Evolutionary conservation across 2,888 invertebrate genomes (phyloP), one percentile per base, ranked within the genome.

Genomic region (Catocala sponsa): DNA sequence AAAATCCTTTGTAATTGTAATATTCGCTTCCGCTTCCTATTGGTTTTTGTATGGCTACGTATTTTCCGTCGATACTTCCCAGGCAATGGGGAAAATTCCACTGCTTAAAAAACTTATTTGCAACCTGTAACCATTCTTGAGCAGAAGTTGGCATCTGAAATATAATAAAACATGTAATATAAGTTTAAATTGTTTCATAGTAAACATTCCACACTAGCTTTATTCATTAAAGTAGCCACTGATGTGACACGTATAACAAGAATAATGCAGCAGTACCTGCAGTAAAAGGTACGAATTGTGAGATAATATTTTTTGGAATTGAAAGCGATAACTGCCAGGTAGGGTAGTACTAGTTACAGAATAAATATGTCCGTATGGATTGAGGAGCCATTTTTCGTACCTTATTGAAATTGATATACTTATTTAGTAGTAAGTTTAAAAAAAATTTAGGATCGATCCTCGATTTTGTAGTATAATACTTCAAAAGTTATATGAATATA

Each of bases 1-100:
- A 63, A 59, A 56, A 64, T 49, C 55, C 57, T 55, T 72, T 72
- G 54, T 75, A 67, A 42, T 71, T 69, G 48, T 59, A 69, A 63
- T 62, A 71, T 56, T 65, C 63, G 33, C 50, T 67, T 11, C 65
- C 68, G 44, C 61, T 62, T 54, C 56, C 62, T 35, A 51, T 42
- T 53, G 72, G 68, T 38, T 53, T 54, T 62, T 67, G 52, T 46
- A 68, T 64, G 56, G 59, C 59, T 60, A 69, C 59, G 60, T 69
- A 67, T 50, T 69, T 72, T 57, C 65, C 69, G 42, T 61, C 61
- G 47, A 55, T 25, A 47, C 55, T 46, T 46, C 61, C 55, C 56
- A 68, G 47, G 55, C 62, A 62, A 63, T 71, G 59, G 50, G 63
- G 68, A 43, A 68, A 65, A 54, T 71, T 63, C 71, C 65, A 66